A percentile compares a stretch with the other conserved stretches of the same genome.
phyloP scores from a whole-genome alignment of 2,113 vertebrate species.

The Cebus imitator region DNA sequence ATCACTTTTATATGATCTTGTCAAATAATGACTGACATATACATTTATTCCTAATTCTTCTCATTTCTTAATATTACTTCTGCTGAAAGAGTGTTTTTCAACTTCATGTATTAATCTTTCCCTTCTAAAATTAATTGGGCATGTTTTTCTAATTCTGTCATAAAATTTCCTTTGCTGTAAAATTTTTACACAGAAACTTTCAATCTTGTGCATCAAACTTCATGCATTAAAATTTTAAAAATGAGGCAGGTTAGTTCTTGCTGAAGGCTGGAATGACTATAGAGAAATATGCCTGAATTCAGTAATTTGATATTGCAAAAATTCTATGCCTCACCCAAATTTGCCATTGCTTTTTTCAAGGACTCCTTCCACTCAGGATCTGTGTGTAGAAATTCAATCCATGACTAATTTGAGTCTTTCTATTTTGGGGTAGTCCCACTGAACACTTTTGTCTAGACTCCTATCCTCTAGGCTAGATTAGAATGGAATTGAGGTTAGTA shows the following conservation, averaged over 20 bases:
- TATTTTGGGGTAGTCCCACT: not conserved
- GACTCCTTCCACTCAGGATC: not conserved
- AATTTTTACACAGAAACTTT: not conserved
- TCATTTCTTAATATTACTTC: not conserved
- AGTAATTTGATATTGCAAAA: not conserved
- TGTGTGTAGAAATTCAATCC: not conserved
- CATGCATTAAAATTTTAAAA: not conserved
- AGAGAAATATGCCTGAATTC: not conserved
- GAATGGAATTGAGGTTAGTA: not conserved
- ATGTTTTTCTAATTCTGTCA: not conserved
- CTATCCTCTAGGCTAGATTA: not conserved
- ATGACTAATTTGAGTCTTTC: not conserved
- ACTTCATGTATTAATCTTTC: not conserved
- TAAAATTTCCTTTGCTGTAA: not conserved
- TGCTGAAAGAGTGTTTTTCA: not conserved
- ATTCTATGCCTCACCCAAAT: not conserved
- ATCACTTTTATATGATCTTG: not conserved
- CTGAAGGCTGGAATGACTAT: not conserved
- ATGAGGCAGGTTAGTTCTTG: not conserved
- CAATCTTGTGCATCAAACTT: not conserved
- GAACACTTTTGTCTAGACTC: not conserved
- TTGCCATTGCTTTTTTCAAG: not conserved
- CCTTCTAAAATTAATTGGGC: not conserved
- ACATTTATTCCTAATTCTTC: not conserved
- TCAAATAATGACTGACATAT: not conserved